Conservation (phyloP, 2,888 invertebrate species). For the Drosophila testacea region DNA sequence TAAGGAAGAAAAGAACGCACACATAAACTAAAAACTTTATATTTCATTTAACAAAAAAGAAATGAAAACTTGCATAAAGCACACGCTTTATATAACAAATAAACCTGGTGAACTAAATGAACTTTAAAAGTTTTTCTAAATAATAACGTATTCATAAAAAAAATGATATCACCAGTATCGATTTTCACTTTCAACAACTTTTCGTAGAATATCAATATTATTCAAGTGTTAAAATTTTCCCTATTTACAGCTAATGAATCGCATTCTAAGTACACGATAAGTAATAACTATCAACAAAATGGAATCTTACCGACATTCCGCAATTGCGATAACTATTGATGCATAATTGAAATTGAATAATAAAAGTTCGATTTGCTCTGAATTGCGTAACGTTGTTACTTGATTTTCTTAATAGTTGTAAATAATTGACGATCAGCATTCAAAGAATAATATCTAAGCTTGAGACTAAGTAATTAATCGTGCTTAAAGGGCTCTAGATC, state of each 20-base stretch:
- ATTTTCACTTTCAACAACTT: too few relatives aligned
- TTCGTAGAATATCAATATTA: not conserved
- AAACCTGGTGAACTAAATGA: too few relatives aligned
- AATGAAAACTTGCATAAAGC: too few relatives aligned
- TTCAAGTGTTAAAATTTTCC: not conserved
- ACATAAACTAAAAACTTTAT: too few relatives aligned
- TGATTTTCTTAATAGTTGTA: not conserved
- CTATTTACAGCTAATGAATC: not conserved
- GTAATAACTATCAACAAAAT: not conserved
- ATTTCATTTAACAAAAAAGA: too few relatives aligned
- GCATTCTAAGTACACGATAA: not conserved
- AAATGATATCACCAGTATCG: too few relatives aligned
- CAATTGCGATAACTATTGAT: not conserved
- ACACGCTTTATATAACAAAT: too few relatives aligned
- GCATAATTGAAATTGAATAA: slow-evolving; percentile 1
- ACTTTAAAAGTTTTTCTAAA: too few relatives aligned
- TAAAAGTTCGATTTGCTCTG: not conserved
- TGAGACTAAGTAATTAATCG: not conserved
- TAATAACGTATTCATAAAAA: too few relatives aligned
- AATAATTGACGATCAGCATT: slow-evolving; percentile 12
- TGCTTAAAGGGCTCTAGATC: slow-evolving; percentile 13
- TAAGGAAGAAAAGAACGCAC: not conserved
- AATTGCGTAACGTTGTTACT: not conserved
- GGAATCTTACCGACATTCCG: slow-evolving; percentile 1
- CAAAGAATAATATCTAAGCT: not conserved